Evolutionary conservation across 1,140 invertebrate genomes (phyloP).

Genomic region (Battus philenor): DNA sequence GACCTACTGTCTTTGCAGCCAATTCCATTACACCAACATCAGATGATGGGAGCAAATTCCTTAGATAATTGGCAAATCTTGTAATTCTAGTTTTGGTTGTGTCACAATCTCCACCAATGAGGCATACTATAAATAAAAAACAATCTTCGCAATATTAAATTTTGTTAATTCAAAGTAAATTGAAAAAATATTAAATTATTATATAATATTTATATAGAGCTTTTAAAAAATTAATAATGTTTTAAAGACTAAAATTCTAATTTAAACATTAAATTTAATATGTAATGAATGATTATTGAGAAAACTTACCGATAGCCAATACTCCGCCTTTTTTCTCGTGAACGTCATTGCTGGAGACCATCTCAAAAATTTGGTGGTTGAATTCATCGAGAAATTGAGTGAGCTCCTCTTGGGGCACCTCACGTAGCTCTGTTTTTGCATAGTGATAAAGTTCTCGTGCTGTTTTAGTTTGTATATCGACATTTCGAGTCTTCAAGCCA

Average conservation of each 20-base stretch:
- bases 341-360: conserved; percentile 94
- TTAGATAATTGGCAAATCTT: conserved; percentile 94
- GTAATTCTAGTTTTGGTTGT: conserved; percentile 93
- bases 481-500: conserved; percentile 91
- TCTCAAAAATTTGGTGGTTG: conserved; percentile 96
- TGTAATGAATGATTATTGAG: too few species aligned
- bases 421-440: conserved; percentile 93
- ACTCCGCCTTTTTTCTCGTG: conserved; percentile 98
- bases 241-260: too few species aligned
- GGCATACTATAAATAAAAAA: conserved; percentile 82
- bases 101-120: conserved; percentile 94
- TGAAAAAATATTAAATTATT: conserved; percentile 8
- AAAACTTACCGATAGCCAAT: conserved; percentile 89
- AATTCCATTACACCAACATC: conserved; percentile 96
- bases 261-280: too few species aligned
- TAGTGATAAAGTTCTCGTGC: conserved; percentile 92
- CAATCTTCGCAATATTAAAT: conserved; percentile 13
- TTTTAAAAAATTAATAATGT: too few species aligned
- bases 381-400: conserved; percentile 95
- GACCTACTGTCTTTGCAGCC: conserved; percentile 95
- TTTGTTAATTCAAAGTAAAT: conserved; percentile 12
- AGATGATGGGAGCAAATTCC: conserved; percentile 91
- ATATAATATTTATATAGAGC: too few species aligned
- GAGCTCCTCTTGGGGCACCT: conserved; percentile 94
- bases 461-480: conserved; percentile 89